phyloP scores from a whole-genome alignment of 2,888 invertebrate genomes.

The Patella ulyssiponensis region DNA sequence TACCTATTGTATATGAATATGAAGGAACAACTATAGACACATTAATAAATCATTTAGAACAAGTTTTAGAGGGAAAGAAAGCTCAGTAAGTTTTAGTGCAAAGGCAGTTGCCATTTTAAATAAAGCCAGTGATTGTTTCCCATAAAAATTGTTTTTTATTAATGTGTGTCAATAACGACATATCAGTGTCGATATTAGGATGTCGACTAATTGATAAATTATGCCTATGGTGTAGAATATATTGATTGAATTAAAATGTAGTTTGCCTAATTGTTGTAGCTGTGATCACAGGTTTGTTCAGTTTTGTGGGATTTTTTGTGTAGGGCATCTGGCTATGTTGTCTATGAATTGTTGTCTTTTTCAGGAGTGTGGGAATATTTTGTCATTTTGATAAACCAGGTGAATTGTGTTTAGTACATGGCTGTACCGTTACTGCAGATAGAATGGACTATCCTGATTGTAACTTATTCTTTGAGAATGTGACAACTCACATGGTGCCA shows the following conservation, averaged over 20 bases:
- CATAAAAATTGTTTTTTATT: too few species aligned
- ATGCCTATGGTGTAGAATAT: too few species aligned
- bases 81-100: constrained; percentile 58
- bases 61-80: constrained; percentile 60
- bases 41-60: constrained; percentile 57
- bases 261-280: too few species aligned
- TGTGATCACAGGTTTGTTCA: too few species aligned
- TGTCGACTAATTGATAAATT: too few species aligned
- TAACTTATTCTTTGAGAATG: constrained; percentile 58
- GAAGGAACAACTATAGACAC: constrained; percentile 67
- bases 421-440: constrained; percentile 58
- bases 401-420: constrained; percentile 63
- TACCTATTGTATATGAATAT: constrained; percentile 70
- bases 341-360: constrained; percentile 13
- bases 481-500: constrained; percentile 59
- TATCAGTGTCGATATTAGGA: too few species aligned
- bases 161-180: too few species aligned
- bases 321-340: background rate
- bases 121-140: too few species aligned
- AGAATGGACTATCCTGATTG: constrained; percentile 56
- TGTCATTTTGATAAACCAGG: constrained; percentile 62
- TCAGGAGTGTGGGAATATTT: constrained; percentile 69
- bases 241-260: too few species aligned
- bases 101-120: too few species aligned
- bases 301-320: background rate